A percentile compares a stretch with the other conserved stretches of the same genome.
These are phyloP conservation scores for Promerops cafer DNA, from an alignment of 2,113 vertebrate species.

Conservation along the genomic window DNA sequence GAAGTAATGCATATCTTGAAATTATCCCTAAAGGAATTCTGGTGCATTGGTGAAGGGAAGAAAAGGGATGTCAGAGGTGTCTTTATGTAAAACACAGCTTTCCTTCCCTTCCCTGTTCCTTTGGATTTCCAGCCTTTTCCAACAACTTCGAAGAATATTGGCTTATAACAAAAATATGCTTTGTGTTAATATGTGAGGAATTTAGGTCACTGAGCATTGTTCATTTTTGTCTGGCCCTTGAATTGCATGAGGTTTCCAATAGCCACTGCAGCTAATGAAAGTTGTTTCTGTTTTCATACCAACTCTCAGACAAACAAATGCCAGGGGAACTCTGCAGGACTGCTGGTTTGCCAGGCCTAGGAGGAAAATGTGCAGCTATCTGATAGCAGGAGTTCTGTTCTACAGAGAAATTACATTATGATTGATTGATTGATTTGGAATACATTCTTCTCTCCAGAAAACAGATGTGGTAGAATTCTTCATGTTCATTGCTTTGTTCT, in stretches of 20 bases:
- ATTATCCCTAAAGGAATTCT: background rate
- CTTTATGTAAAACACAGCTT: background rate
- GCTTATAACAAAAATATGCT: constrained; percentile 11
- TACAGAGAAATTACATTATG: background rate
- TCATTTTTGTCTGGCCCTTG: constrained; percentile 32
- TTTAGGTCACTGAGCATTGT: constrained; percentile 50
- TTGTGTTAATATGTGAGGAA: constrained; percentile 19
- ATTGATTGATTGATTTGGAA: background rate
- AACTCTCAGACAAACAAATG: background rate
- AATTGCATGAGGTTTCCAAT: constrained; percentile 34
- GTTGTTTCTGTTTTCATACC: constrained; percentile 2
- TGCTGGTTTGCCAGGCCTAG: background rate
- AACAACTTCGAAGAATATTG: constrained; percentile 36
- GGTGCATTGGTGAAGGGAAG: background rate
- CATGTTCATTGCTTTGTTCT: background rate
- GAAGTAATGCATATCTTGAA: background rate
- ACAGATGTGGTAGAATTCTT: background rate
- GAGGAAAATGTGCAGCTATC: background rate
- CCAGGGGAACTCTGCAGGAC: background rate
- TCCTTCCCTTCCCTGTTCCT: background rate
- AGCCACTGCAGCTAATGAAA: constrained; percentile 27
- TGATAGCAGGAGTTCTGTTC: background rate
- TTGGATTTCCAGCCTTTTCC: background rate
- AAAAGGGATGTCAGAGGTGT: background rate
- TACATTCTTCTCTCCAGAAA: background rate